phyloP scores from a whole-genome alignment of 2,797 vertebrate genomes.

The Hydrocynus forskahlii region DNA sequence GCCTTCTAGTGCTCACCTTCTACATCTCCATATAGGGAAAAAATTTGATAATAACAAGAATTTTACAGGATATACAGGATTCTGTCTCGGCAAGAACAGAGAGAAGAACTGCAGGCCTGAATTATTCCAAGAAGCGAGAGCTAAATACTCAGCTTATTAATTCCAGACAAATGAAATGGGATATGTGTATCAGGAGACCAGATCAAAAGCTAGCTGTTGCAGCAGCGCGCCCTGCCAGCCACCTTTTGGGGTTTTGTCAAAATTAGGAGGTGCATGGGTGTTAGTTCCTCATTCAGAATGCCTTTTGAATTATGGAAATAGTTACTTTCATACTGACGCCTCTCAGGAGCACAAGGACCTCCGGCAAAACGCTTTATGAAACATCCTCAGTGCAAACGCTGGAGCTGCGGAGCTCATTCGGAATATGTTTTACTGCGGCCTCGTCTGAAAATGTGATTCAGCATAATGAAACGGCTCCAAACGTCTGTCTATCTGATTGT shows the following conservation, averaged over 20 bases:
- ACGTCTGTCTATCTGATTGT: conserved; percentile 38
- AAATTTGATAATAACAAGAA: not conserved
- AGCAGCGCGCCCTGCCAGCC: not conserved
- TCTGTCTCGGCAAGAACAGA: not conserved
- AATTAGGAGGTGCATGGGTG: not conserved
- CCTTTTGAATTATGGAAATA: not conserved
- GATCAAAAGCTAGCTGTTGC: conserved; percentile 23
- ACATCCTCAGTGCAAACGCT: not conserved
- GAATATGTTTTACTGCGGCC: conserved; percentile 16
- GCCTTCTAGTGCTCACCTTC: not conserved
- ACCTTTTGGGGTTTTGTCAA: not conserved
- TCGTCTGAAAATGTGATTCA: conserved; percentile 19
- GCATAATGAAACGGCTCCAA: conserved; percentile 9
- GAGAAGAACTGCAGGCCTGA: not conserved
- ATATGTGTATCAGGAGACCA: not conserved
- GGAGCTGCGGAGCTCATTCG: not conserved
- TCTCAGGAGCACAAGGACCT: not conserved
- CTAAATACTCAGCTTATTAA: not conserved
- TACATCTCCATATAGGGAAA: not conserved
- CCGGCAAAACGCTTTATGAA: not conserved
- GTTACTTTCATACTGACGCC: conserved; percentile 10
- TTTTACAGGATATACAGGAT: not conserved
- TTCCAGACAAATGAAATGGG: conserved; percentile 1
- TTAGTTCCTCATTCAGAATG: not conserved
- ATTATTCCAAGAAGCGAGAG: not conserved